Evolutionary conservation across 2,888 invertebrate species (phyloP).

Genomic region (Tiliacea citrago): DNA sequence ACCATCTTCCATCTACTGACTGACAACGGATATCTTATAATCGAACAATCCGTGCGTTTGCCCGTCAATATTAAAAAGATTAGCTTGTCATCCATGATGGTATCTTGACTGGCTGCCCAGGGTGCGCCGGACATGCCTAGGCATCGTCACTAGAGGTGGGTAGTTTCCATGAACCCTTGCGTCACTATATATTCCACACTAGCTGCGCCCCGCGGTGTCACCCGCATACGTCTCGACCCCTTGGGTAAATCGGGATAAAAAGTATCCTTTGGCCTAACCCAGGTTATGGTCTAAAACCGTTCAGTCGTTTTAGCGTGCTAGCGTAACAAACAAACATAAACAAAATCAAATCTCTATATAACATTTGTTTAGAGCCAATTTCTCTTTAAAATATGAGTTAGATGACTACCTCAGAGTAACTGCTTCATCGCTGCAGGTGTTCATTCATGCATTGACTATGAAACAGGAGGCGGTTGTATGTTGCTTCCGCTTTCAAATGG

Average conservation of each 20-base stretch:
- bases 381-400: no score
- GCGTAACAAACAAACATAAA: no score
- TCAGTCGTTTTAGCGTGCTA: no score
- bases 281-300: no score
- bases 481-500: constrained; percentile 2
- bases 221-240: no score
- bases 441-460: background rate
- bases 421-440: constrained; percentile 1
- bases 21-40: background rate
- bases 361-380: no score
- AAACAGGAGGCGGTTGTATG: constrained; percentile 9
- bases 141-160: background rate
- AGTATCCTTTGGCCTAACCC: no score
- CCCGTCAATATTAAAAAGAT: background rate
- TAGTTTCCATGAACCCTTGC: background rate
- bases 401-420: background rate
- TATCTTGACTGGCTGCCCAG: constrained; percentile 3
- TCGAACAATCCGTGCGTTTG: background rate
- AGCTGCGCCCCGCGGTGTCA: no score
- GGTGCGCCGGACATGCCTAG: constrained; percentile 13
- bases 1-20: background rate
- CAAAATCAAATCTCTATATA: no score
- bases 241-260: no score
- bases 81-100: constrained; percentile 7
- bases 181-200: background rate